Evolutionary conservation across 2,113 vertebrate species (phyloP), one percentile per base, ranked within the genome.

Genomic region (Megalops atlanticus): DNA sequence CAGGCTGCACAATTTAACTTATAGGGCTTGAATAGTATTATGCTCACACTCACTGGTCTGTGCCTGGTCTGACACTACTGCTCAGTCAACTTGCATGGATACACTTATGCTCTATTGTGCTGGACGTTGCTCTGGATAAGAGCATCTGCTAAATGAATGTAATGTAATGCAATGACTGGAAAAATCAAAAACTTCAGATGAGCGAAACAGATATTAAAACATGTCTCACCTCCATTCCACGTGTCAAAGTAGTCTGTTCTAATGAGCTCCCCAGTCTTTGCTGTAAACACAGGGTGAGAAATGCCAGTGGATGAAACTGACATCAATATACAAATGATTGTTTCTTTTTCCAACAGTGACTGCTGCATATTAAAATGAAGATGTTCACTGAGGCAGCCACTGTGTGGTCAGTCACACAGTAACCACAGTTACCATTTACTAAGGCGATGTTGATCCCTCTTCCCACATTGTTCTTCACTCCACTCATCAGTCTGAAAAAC

Each of bases 391-490:
- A 72, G 36, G 36, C 64, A 52, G 11, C 35, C 18, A 74, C 15
- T 54, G 43, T 74, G 6, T n/a, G 15, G 16, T 33, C 15, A 72
- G n/a, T 72, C 12, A 71, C 43, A 45, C 18, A 79, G 27, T 18
- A 15, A n/a, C 4, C 27, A 47, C 35, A 90, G 92, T 93, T 93
- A 99, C 97, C 96, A 70, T 97, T 94, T 39, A 96, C 74, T 77
- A 96, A 82, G 33, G 93, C 96, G 1, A 95, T 82, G 85, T 97
- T 98, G 74, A 99, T 95, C 76, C 97, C 97, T 79, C 73, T 76
- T 75, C 94, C 95, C 75, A 94, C 94, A 31, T 97, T 97, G 86
- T 95, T 96, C 85, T 94, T 90, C 3, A 91, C 87, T 14, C 89
- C 76, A 72, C 96, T 96, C 89, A 99, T 95, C 90, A 94, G 93